Evolutionary conservation across 2,888 invertebrate genomes (phyloP).

Genomic region (Epiblema foenella): DNA sequence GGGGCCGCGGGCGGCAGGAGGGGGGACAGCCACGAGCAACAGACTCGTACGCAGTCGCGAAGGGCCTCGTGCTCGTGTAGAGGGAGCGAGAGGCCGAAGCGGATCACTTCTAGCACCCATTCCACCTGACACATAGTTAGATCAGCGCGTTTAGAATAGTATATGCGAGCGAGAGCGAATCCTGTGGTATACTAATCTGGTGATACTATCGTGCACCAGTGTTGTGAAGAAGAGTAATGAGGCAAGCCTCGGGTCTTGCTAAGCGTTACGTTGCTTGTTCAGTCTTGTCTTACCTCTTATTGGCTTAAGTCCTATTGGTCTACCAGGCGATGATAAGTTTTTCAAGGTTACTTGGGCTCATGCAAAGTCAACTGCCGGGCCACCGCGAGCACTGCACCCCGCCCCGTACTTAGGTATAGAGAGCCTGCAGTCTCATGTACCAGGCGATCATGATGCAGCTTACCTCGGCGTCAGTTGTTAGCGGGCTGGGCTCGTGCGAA

Average conservation of each 20-base stretch:
- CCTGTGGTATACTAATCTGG: too few species aligned
- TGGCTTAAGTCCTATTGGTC: too few species aligned
- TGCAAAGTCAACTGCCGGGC: background rate
- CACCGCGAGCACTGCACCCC: background rate
- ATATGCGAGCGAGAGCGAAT: too few species aligned
- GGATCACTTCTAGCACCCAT: conserved; percentile 94
- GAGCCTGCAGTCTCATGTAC: background rate
- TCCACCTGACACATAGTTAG: conserved; percentile 73
- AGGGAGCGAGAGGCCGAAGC: conserved; percentile 96
- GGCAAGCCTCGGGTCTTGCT: too few species aligned
- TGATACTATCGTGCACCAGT: too few species aligned
- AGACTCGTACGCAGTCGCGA: conserved; percentile 97
- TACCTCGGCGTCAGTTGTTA: conserved; percentile 94
- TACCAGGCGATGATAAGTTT: too few species aligned
- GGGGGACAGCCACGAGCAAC: conserved; percentile 98
- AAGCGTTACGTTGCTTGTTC: too few species aligned
- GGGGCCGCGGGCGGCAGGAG: conserved; percentile 94
- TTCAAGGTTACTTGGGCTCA: background rate
- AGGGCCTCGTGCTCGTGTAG: conserved; percentile 96
- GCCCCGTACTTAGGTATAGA: background rate
- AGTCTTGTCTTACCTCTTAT: too few species aligned
- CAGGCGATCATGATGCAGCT: conserved; percentile 6
- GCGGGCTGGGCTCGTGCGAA: conserved; percentile 93
- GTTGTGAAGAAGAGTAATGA: too few species aligned
- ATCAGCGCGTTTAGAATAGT: too few species aligned